Base-by-base conservation (phyloP, 1,140 invertebrate species). In the Drosophila mojavensis region DNA sequence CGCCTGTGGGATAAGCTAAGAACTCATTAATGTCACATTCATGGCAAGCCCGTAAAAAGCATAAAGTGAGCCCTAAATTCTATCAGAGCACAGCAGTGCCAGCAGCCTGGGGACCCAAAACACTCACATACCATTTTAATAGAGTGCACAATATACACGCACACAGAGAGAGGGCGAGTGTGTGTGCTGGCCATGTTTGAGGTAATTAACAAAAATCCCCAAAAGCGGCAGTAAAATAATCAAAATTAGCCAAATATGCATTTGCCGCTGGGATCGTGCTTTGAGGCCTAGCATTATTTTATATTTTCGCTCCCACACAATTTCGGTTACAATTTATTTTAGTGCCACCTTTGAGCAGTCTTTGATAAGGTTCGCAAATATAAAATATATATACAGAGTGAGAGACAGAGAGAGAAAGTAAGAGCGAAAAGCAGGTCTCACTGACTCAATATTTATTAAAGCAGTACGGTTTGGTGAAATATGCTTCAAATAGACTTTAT, bases 1-100 rank as follows among this genome's bases (percentile, higher is more conserved):
- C 11, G 76, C 83, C 83, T 71, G 45, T 88, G 83, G 83, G 83
- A 86, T 88, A 88, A 82, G 76, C 79, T 74, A 62, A 77, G 83
- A 88, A 79, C 83, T 86, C 83, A 86, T 86, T 86, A 86, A 86
- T 86, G 83, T 86, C 83, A 86, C 83, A 86, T 86, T 86, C 83
- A 88, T 79, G 79, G 76, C 76, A 68, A 68, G 65, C 70, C 65
- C 73, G 71, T 75, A 62, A 79, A 67, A 75, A 63, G 68, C 79
- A 88, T 83, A 88, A 79, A 86, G 71, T 78, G 82, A 72, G 67
- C 71, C 70, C 71, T 67, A 82, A 86, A 77, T 79, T 88, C 83
- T 88, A 88, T 88, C 83, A 82, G 62, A 63, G 51, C 64, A 45
- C 78, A 56, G 45, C 28, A 30, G 28, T 30, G 28, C 6, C 79